Conservation (phyloP, 2,888 invertebrate genomes). For the Patella pellucida region DNA sequence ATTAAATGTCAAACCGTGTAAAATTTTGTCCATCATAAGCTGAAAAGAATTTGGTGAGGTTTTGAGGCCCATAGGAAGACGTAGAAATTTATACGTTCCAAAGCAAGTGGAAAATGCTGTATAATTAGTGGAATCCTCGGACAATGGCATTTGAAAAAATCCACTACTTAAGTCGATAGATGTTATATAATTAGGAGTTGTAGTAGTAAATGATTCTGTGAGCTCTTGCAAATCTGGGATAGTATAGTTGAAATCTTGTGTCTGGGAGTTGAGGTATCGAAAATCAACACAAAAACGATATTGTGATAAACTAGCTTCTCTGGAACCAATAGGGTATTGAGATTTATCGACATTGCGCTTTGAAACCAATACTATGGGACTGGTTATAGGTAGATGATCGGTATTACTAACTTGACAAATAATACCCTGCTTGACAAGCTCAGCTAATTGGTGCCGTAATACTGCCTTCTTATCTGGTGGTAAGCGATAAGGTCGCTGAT, state of each 20-base stretch:
- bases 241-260: slow-evolving; percentile 28
- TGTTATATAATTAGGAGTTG: no score
- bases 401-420: slow-evolving; percentile 20
- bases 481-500: slow-evolving; percentile 24
- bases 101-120: no score
- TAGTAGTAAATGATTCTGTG: no score
- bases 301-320: slow-evolving; percentile 19
- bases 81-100: no score
- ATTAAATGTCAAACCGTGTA: no score
- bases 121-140: no score
- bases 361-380: slow-evolving; percentile 31
- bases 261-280: slow-evolving; percentile 32
- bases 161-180: no score
- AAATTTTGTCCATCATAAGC: no score
- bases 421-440: slow-evolving; percentile 26
- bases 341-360: slow-evolving; percentile 21
- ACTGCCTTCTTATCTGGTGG: slow-evolving; percentile 31
- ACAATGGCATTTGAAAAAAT: no score
- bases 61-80: no score
- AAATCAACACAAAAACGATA: slow-evolving; percentile 26
- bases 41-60: no score
- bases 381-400: slow-evolving; percentile 28
- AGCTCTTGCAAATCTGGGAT: slow-evolving; percentile 33
- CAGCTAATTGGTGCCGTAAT: slow-evolving; percentile 27
- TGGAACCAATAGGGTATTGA: slow-evolving; percentile 11